phyloP scores from a whole-genome alignment of 1,140 invertebrate genomes.

The Calycopis cecrops region DNA sequence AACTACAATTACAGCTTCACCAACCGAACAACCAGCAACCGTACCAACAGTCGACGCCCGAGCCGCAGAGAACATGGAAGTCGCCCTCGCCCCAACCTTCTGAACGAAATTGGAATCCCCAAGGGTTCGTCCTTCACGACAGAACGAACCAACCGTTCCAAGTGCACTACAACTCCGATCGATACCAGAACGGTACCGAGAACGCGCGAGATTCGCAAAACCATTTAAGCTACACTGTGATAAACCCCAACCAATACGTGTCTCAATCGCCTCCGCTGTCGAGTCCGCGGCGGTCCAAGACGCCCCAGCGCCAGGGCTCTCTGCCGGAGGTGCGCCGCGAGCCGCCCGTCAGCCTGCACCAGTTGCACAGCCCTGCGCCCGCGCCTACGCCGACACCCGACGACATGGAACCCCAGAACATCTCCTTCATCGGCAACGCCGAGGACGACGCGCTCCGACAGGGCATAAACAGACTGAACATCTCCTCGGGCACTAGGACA shows the following conservation, averaged over 20 bases:
- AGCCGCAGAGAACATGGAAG: slow-evolving; percentile 53
- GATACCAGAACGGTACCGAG: slow-evolving; percentile 65
- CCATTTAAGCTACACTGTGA: slow-evolving; percentile 66
- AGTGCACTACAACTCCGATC: slow-evolving; percentile 51
- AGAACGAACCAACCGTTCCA: slow-evolving; percentile 46
- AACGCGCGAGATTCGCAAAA: slow-evolving; percentile 44
- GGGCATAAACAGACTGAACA: slow-evolving; percentile 84
- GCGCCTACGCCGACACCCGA: slow-evolving; percentile 81
- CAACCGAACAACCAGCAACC: slow-evolving; percentile 44
- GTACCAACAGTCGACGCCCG: slow-evolving; percentile 30
- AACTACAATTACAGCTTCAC: slow-evolving; percentile 39
- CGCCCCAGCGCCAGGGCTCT: slow-evolving; percentile 54
- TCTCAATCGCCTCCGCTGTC: slow-evolving; percentile 47
- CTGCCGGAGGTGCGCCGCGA: slow-evolving; percentile 41
- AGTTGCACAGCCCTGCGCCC: slow-evolving; percentile 71
- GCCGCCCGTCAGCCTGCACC: slow-evolving; percentile 56
- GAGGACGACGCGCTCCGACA: slow-evolving; percentile 76
- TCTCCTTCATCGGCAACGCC: slow-evolving; percentile 90
- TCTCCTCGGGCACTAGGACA: slow-evolving; percentile 89
- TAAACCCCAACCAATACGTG: slow-evolving; percentile 46
- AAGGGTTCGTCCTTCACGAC: slow-evolving; percentile 64
- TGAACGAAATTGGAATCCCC: slow-evolving; percentile 53
- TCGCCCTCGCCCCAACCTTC: slow-evolving; percentile 53
- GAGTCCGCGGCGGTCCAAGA: slow-evolving; percentile 51
- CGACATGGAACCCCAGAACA: slow-evolving; percentile 93